A percentile compares a stretch with the other conserved stretches of the same genome.
These are phyloP conservation scores for Cebus imitator DNA, from an alignment of 2,113 vertebrate genomes.

Conservation along the genomic window DNA sequence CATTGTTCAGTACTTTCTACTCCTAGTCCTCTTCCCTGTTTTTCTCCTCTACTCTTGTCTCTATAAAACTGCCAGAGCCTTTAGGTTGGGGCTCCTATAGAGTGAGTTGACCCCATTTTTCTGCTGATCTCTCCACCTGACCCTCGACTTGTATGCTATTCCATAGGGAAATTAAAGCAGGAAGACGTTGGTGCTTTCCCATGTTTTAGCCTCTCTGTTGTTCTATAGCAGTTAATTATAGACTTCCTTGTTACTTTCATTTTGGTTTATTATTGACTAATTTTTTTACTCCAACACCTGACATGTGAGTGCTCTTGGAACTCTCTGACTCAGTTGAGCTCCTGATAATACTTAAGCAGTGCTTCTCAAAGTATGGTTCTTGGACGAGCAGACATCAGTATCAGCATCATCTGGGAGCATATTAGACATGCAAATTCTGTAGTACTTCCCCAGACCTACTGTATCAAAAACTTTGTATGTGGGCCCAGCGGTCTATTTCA, in stretches of 20 bases:
- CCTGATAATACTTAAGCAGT: not conserved
- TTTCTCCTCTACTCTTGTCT: not conserved
- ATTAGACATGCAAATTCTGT: not conserved
- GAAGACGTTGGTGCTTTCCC: not conserved
- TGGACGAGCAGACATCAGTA: not conserved
- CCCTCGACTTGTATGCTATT: not conserved
- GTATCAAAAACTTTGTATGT: not conserved
- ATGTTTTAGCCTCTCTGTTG: not conserved
- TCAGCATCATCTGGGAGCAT: not conserved
- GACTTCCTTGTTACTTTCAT: not conserved
- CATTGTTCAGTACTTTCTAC: not conserved
- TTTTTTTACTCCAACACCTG: not conserved
- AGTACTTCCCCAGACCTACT: not conserved
- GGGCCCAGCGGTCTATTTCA: not conserved
- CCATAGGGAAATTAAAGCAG: not conserved
- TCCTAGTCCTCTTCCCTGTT: not conserved
- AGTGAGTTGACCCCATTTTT: not conserved
- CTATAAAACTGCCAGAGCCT: not conserved
- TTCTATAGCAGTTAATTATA: not conserved
- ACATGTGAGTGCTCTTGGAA: not conserved
- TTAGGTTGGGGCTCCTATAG: not conserved
- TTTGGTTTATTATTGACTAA: not conserved
- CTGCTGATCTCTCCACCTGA: not conserved
- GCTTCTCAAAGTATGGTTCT: not conserved
- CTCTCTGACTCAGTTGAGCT: not conserved